These are phyloP conservation scores for Pelosia muscerda DNA, from an alignment of 2,888 invertebrate species.

Conservation along the genomic window DNA sequence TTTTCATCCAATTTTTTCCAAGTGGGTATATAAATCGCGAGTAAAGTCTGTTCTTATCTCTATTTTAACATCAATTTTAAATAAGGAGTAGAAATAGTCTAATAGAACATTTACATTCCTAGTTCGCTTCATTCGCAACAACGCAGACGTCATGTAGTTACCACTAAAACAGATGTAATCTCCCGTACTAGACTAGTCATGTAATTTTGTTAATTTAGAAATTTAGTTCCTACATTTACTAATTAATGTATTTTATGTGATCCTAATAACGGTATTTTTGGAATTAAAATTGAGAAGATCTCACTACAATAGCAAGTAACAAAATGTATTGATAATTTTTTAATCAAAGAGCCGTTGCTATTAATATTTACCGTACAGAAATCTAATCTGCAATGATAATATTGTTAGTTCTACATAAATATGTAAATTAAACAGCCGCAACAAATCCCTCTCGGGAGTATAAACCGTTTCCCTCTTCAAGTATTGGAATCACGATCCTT, in stretches of 20 bases:
- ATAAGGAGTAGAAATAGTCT: slow-evolving; percentile 33
- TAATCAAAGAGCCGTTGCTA: slow-evolving; percentile 29
- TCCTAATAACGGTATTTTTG: not conserved
- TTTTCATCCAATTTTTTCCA: not conserved
- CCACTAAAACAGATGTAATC: not conserved
- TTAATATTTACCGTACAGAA: slow-evolving; percentile 45
- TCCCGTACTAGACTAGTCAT: not conserved
- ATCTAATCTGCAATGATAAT: slow-evolving; percentile 59
- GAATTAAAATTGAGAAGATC: not conserved
- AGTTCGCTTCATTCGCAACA: slow-evolving; percentile 27
- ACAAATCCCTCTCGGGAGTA: slow-evolving; percentile 59
- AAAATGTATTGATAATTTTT: slow-evolving; percentile 2
- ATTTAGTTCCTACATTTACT: not conserved
- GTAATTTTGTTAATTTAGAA: slow-evolving; percentile 4
- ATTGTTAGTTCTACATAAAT: slow-evolving; percentile 59
- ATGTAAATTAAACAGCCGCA: slow-evolving; percentile 61
- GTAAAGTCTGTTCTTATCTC: slow-evolving; percentile 44
- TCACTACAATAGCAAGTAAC: not conserved
- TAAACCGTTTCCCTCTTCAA: slow-evolving; percentile 57
- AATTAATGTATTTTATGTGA: not conserved
- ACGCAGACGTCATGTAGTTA: slow-evolving; percentile 16
- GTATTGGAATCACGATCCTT: slow-evolving; percentile 62
- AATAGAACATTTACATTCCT: slow-evolving; percentile 19
- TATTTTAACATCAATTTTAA: slow-evolving; percentile 37
- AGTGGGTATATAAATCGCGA: slow-evolving; percentile 22